Evolutionary conservation across 2,888 invertebrate species (phyloP), one percentile per base, ranked within the genome.

Genomic region (Netelia fuscicornis): DNA sequence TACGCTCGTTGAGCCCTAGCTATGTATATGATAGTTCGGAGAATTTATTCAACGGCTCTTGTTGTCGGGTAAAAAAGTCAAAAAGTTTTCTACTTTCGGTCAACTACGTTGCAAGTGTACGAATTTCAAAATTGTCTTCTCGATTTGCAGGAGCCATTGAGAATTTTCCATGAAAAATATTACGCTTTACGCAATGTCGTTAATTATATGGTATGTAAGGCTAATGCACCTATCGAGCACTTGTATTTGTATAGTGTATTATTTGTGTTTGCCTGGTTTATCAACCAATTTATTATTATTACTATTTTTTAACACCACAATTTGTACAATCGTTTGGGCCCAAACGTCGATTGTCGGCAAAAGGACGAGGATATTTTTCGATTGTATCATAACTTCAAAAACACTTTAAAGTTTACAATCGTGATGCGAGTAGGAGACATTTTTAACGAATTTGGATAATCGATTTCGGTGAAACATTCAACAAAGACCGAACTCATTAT

Each of bases 171-270:
- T 52, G 67, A 60, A 68, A 65, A 52, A 76, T 80, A 80, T 65
- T 84, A 71, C 30, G 71, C 80, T 72, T 81, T 25, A n/a, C 65
- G 65, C 76, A 76, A 58, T 67, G 17, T 75, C 30, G 71, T 58
- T 65, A 9, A 52, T 58, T 58, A 30, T 76, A 72, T 54, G n/a
- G 58, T 70, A 72, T 48, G 54, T 60, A 37, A 25, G 30, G 37
- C n/a, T 48, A 62, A 68, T 13, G 20, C 42, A 30, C 54, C 20
- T 67, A 30, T 67, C 11, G 20, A 65, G 60, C 68, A 70, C 77
- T 78, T 81, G 37, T 10, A 58, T 74, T 74, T 81, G 77, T 84
- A 84, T 84, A 76, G 81, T 81, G 67, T 74, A 81, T 70, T 68
- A 67, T 74, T 74, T 77, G 37, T 70, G 72, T 84, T 78, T 54